Conservation (phyloP, 1,140 invertebrate species). For the Stegodyphus dumicola region DNA sequence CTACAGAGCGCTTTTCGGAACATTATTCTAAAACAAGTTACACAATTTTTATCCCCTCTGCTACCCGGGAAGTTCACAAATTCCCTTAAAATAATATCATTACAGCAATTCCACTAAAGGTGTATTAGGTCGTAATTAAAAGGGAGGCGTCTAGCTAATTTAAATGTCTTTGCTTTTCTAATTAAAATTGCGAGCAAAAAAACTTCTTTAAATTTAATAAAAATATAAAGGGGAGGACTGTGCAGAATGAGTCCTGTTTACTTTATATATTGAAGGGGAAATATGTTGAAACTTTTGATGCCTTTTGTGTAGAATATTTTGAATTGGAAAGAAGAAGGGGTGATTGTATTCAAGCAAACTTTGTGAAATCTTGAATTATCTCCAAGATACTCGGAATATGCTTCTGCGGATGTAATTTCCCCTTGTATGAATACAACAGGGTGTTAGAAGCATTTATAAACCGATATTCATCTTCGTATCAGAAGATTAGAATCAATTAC, state of each 20-base stretch:
- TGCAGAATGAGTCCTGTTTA: slow-evolving; percentile 52
- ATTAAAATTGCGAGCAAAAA: slow-evolving; percentile 25
- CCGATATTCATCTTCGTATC: too few relatives aligned
- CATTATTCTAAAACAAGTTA: background rate
- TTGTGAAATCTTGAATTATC: too few relatives aligned
- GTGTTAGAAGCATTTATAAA: too few relatives aligned
- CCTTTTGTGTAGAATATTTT: background rate
- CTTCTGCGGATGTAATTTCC: too few relatives aligned
- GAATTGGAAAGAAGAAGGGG: too few relatives aligned
- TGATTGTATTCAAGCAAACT: too few relatives aligned
- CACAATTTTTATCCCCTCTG: background rate
- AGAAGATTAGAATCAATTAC: too few relatives aligned
- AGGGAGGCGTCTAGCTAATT: slow-evolving; percentile 11
- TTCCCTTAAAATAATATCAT: slow-evolving; percentile 30
- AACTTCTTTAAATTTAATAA: slow-evolving; percentile 29
- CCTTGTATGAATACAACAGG: too few relatives aligned
- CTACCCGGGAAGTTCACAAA: slow-evolving; percentile 6
- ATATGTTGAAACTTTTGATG: background rate
- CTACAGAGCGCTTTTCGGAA: background rate
- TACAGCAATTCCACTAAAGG: background rate
- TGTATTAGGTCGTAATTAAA: slow-evolving; percentile 12
- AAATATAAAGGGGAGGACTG: background rate
- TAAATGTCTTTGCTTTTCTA: slow-evolving; percentile 19
- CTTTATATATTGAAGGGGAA: slow-evolving; percentile 44
- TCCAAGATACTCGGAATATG: too few relatives aligned